Percentiles rank a stretch among this genome's conserved stretches.
phyloP scores from a whole-genome alignment of 2,113 vertebrate species.

The Ploceus nigricollis region DNA sequence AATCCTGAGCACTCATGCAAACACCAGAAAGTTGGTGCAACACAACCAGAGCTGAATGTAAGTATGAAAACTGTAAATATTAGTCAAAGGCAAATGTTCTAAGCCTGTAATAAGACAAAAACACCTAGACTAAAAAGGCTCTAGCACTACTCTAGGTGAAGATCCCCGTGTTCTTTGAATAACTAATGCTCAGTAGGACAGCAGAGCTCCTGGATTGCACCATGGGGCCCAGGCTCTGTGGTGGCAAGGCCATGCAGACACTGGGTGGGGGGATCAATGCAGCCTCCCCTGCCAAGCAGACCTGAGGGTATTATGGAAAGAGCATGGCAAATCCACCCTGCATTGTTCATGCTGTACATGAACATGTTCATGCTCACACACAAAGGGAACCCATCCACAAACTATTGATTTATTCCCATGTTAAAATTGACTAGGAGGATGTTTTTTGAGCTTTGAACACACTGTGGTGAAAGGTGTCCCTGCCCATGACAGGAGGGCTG shows the following conservation, averaged over 20 bases:
- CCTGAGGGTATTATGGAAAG: background rate
- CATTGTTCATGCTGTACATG: background rate
- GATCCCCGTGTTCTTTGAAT: background rate
- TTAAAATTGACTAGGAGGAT: background rate
- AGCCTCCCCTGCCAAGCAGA: background rate
- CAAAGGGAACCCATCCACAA: background rate
- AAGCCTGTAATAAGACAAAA: background rate
- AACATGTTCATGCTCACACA: background rate
- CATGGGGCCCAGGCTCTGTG: background rate
- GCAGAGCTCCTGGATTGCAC: background rate
- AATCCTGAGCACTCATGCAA: background rate
- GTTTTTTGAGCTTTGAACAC: background rate
- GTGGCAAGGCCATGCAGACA: background rate
- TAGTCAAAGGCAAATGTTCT: background rate
- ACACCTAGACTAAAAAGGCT: background rate
- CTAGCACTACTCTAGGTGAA: background rate
- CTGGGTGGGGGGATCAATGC: background rate
- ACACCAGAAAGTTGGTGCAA: background rate
- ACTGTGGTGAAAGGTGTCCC: background rate
- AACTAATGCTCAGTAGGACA: background rate
- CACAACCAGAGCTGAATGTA: background rate
- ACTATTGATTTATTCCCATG: background rate
- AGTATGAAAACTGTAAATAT: background rate
- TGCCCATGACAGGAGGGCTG: rapidly evolving
- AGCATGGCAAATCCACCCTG: background rate